Evolutionary conservation across 1,140 invertebrate species (phyloP).

Genomic region (Oncopodura yosiiana): DNA sequence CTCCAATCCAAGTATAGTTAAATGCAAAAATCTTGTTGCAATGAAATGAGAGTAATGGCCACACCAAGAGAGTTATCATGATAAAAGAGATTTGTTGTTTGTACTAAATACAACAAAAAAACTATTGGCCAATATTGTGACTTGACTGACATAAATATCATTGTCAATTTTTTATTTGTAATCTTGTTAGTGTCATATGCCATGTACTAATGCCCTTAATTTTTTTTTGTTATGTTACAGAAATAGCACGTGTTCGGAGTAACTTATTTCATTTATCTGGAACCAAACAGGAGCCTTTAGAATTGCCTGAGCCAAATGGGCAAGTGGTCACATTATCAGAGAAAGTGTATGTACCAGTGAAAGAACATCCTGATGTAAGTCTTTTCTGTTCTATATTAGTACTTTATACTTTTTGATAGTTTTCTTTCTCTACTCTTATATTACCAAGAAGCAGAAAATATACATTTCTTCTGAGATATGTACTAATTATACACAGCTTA

Average conservation of each 20-base stretch:
- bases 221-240: slow-evolving; percentile 56
- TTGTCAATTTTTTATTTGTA: not conserved
- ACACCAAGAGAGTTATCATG: too few species aligned
- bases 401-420: too few species aligned
- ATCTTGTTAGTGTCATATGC: too few species aligned
- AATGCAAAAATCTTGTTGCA: too few species aligned
- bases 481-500: too few species aligned
- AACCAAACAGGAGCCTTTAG: slow-evolving; percentile 74
- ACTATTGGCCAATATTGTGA: not conserved
- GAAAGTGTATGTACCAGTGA: slow-evolving; percentile 98
- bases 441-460: too few species aligned
- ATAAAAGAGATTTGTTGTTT: too few species aligned
- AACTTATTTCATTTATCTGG: slow-evolving; percentile 98
- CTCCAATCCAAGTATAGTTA: too few species aligned
- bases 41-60: too few species aligned
- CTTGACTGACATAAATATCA: not conserved
- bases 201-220: not conserved
- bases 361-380: slow-evolving; percentile 99
- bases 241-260: slow-evolving; percentile 95
- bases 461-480: too few species aligned
- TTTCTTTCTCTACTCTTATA: too few species aligned
- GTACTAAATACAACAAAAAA: not conserved
- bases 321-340: slow-evolving; percentile 84
- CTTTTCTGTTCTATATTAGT: slow-evolving; percentile 1
- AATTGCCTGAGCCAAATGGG: slow-evolving; percentile 76